These are phyloP conservation scores for Otus sunia DNA, from an alignment of 2,113 vertebrate species.

Conservation along the genomic window DNA sequence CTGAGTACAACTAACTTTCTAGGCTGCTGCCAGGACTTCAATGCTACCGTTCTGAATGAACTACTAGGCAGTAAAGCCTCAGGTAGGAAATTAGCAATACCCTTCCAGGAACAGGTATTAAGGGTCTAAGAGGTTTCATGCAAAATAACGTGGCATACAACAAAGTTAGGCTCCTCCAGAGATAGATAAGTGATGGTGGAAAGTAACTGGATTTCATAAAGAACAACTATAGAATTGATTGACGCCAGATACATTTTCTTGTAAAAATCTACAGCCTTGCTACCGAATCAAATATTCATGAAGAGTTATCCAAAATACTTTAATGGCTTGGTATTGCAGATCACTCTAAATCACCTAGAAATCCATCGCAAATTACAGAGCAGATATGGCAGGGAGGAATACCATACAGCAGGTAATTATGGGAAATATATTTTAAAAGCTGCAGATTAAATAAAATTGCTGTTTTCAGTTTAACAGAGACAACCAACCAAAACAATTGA, in stretches of 20 bases:
- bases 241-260: not conserved
- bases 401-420: not conserved
- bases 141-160: not conserved
- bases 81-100: not conserved
- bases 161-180: not conserved
- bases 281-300: not conserved
- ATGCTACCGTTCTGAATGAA: not conserved
- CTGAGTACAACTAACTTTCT: not conserved
- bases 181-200: not conserved
- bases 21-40: not conserved
- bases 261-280: not conserved
- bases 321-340: not conserved
- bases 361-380: not conserved
- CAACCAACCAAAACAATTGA: constrained; percentile 21
- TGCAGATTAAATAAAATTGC: constrained; percentile 52
- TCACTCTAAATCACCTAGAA: not conserved
- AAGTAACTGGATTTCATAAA: not conserved
- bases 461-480: constrained; percentile 36
- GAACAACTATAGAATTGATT: not conserved
- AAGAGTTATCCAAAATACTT: not conserved
- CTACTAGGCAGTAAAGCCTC: not conserved
- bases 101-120: not conserved
- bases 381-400: not conserved
- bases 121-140: not conserved
- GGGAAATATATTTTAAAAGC: constrained; percentile 32